Evolutionary conservation across 2,113 vertebrate species (phyloP), one percentile per base, ranked within the genome.

Genomic region (Podarcis muralis): DNA sequence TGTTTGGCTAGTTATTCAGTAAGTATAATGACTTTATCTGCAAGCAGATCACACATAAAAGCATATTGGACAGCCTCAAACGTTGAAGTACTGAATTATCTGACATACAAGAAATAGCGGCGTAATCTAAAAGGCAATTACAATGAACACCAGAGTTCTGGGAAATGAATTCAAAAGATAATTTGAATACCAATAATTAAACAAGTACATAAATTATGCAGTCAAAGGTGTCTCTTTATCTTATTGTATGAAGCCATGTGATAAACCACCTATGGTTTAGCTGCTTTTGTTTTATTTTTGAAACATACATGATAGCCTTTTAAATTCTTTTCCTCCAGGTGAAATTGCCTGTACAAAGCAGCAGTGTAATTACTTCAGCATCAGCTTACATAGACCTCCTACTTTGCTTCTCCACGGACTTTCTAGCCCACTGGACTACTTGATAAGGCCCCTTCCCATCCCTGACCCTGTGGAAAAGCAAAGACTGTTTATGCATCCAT

Each of bases 1-100:
- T 20, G 69, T 90, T 91, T 62, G 84, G 72, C 75, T 82, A 35
- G 81, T 81, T 84, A 35, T 76, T 68, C 23, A 77, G 1, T 18
- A 87, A 6, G 0, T 78, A 75, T 92, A 80, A 78, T 71, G 65
- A 76, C 12, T 2, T 6, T n/a, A 62, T 43, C 11, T 74, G 27
- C 16, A 37, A 62, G 4, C n/a, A 23, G 20, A 40, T 68, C 65
- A 35, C 18, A 35, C 30, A 3, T 84, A 84, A 84, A 84, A 84
- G 23, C 43, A 6, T 6, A 8, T 12, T 4, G 18, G 30, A 84
- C 3, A 23, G 11, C 65, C 65, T 53, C 12, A 81, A 62, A 40
- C 48, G 18, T 48, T n/a, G 23, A 4, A 74, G 16, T 74, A 35
- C 30, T n/a, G 16, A 69, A 23, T 69, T 69, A 69, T 69, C 30